These are phyloP conservation scores for Cryptus armator DNA, from an alignment of 2,888 invertebrate species.

Conservation along the genomic window DNA sequence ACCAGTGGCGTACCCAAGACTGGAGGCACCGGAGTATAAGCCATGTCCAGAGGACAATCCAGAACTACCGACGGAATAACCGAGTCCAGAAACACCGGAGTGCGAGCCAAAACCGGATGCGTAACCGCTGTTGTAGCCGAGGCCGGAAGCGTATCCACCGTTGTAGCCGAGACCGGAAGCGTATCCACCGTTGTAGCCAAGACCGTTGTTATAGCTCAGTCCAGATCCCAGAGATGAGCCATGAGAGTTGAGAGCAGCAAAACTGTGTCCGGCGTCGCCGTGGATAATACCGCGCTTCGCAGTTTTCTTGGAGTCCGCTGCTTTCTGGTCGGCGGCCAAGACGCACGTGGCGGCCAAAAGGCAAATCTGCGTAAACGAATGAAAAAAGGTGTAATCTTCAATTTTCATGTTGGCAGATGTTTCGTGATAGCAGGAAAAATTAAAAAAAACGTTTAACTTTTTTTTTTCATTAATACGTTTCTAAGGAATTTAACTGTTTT, in stretches of 20 bases:
- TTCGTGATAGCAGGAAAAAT: neutral
- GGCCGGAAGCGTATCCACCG: slow-evolving; percentile 54
- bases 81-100: slow-evolving; percentile 44
- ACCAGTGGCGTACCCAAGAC: neutral
- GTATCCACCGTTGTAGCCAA: slow-evolving; percentile 26
- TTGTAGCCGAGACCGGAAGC: slow-evolving; percentile 47
- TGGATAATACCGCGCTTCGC: slow-evolving; percentile 74
- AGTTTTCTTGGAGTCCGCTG: slow-evolving; percentile 61
- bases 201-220: slow-evolving; percentile 35
- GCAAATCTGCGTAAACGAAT: slow-evolving; percentile 67
- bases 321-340: slow-evolving; percentile 63
- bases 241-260: slow-evolving; percentile 33
- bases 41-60: slow-evolving; percentile 16
- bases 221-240: slow-evolving; percentile 40
- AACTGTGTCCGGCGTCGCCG: slow-evolving; percentile 50
- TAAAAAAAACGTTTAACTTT: neutral
- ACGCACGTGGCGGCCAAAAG: slow-evolving; percentile 72
- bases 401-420: neutral
- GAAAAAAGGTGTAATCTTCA: neutral
- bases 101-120: slow-evolving; percentile 61
- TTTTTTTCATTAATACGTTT: neutral
- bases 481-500: neutral
- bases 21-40: neutral
- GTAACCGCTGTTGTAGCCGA: slow-evolving; percentile 60
- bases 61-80: slow-evolving; percentile 16